These are phyloP conservation scores for Drosophila lacicola DNA, from an alignment of 2,888 invertebrate genomes.

Conservation along the genomic window DNA sequence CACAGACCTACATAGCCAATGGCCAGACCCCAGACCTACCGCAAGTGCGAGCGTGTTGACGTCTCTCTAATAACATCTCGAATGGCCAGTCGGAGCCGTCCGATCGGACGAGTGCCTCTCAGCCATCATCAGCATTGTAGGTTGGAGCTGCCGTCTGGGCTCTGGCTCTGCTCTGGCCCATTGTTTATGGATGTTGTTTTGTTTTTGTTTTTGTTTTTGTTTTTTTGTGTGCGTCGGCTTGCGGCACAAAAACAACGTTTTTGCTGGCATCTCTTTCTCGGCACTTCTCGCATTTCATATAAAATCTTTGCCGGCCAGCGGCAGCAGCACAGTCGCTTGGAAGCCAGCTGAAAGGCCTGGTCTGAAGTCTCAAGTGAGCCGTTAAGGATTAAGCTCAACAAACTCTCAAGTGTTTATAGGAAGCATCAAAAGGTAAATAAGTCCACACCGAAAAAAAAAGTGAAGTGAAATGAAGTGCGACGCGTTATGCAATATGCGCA, in stretches of 20 bases:
- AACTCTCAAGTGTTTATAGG: slow-evolving; percentile 65
- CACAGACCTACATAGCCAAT: slow-evolving; percentile 54
- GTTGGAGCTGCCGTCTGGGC: slow-evolving; percentile 34
- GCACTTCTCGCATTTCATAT: slow-evolving; percentile 79
- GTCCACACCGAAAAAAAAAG: slow-evolving; percentile 30
- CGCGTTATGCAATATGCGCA: slow-evolving; percentile 63
- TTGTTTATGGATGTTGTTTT: slow-evolving; percentile 46
- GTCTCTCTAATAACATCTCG: slow-evolving; percentile 36
- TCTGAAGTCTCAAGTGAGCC: slow-evolving; percentile 45
- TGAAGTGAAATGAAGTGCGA: slow-evolving; percentile 72
- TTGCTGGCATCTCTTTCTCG: slow-evolving; percentile 56
- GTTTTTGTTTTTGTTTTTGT: slow-evolving; percentile 19
- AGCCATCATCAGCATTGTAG: slow-evolving; percentile 56
- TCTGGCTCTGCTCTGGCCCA: slow-evolving; percentile 35
- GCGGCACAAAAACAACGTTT: slow-evolving; percentile 39
- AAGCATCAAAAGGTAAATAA: slow-evolving; percentile 78
- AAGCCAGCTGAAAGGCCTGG: slow-evolving; percentile 63
- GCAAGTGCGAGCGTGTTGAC: slow-evolving; percentile 68
- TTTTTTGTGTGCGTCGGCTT: slow-evolving; percentile 47
- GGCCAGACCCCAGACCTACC: slow-evolving; percentile 72
- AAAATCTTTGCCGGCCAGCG: slow-evolving; percentile 75
- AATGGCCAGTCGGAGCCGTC: slow-evolving; percentile 28
- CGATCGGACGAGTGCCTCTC: slow-evolving; percentile 51
- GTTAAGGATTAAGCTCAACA: slow-evolving; percentile 59
- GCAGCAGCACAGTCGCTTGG: slow-evolving; percentile 76